These are phyloP conservation scores for Stichodactyla mertensii DNA, from an alignment of 64 coral and sea anemone genomes.

Conservation along the genomic window DNA sequence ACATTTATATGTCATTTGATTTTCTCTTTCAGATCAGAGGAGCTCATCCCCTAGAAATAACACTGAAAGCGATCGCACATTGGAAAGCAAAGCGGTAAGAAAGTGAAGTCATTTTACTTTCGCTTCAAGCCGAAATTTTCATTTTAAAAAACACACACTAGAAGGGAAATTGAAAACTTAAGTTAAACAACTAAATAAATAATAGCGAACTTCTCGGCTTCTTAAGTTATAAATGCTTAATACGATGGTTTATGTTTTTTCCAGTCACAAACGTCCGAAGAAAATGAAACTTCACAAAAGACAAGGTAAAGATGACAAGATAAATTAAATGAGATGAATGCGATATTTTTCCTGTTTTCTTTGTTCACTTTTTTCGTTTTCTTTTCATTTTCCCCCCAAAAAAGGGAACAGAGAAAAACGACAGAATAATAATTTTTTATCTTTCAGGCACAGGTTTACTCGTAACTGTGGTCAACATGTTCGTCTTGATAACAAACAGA, in stretches of 20 bases:
- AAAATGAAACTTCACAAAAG: not conserved
- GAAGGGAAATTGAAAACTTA: not conserved
- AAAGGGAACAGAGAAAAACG: too few relatives aligned
- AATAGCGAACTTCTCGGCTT: too few relatives aligned
- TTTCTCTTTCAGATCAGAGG: not conserved
- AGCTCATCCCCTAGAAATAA: not conserved
- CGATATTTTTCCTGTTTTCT: not conserved
- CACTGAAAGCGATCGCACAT: not conserved
- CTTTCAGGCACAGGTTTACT: constrained; percentile 49
- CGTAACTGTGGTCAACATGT: constrained; percentile 74
- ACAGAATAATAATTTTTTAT: not conserved
- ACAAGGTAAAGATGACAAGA: not conserved
- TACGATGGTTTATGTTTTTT: not conserved
- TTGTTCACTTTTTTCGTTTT: not conserved
- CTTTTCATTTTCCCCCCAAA: not conserved
- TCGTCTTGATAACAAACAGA: constrained; percentile 57
- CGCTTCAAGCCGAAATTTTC: too few relatives aligned
- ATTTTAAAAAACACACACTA: too few relatives aligned
- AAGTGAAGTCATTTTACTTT: not conserved
- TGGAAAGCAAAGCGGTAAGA: not conserved
- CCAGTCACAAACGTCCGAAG: not conserved
- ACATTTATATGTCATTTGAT: not conserved
- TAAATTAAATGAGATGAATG: not conserved
- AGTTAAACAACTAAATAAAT: not conserved
- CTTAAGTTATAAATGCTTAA: too few relatives aligned